Conservation (phyloP, 2,888 invertebrate genomes). For the Sarcophaga subvicina region DNA sequence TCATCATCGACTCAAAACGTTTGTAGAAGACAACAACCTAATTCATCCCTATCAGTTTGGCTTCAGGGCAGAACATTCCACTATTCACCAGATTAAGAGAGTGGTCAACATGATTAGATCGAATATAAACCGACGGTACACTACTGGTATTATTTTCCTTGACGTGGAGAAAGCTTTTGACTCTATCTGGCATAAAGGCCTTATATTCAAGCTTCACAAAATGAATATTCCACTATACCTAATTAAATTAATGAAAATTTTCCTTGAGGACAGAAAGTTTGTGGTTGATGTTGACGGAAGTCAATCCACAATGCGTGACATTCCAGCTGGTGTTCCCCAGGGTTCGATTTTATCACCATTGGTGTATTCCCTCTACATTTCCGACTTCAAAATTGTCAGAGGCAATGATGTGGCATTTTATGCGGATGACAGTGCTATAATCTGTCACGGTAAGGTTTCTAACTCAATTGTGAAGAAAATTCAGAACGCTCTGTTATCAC, state of each 20-base stretch:
- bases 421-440: neutral
- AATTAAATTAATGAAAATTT: neutral
- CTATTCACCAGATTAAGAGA: too few relatives aligned
- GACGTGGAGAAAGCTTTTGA: neutral
- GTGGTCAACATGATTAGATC: too few relatives aligned
- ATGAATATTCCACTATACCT: neutral
- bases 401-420: neutral
- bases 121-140: too few relatives aligned
- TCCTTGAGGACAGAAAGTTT: neutral
- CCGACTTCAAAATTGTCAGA: neutral
- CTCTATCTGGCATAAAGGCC: too few relatives aligned
- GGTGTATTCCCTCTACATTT: neutral
- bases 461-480: neutral
- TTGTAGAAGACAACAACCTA: too few relatives aligned
- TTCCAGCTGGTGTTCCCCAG: neutral
- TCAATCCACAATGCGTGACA: neutral
- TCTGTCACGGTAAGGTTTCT: neutral
- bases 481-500: neutral
- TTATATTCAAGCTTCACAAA: neutral
- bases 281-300: neutral
- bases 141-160: too few relatives aligned
- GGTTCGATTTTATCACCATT: neutral
- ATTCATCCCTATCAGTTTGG: too few relatives aligned
- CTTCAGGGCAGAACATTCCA: too few relatives aligned
- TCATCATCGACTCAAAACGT: too few relatives aligned